Evolutionary conservation across 37 sponge, comb jelly and placozoan species (phyloP), one percentile per base, ranked within the genome.

Genomic region (Crambe crambe): DNA sequence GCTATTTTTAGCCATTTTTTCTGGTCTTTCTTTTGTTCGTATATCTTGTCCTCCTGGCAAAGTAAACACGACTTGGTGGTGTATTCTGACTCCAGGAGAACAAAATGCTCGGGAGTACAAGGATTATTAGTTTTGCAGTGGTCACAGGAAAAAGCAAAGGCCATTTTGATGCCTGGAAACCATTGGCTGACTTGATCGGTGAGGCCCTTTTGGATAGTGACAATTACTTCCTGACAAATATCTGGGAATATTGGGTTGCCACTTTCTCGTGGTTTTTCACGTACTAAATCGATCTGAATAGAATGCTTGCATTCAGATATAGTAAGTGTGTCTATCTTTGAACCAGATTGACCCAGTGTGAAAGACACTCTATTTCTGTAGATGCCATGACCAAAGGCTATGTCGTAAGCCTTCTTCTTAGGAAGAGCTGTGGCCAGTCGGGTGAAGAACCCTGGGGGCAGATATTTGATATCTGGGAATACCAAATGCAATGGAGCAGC

Each of bases 381-480:
- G 0, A 87, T 41, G 10, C 59, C 71, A 12, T 56, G 42, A 2
- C 66, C 37, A 38, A 87, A 87, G 23, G 27, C n/a, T 8, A 80
- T 23, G 23, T 56, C 1, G n/a, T 15, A 68, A 4, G 25, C 34
- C 3, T 1, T 1, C 9, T 56, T 17, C 20, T 61, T 77, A 15
- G 80, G 25, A 10, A 86, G 59, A 26, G 74, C 0, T 37, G 74
- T 60, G 21, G 72, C 86, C 3, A 86, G 44, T 26, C 86, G 80
- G 64, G 41, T 79, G 56, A 86, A 80, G 60, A 57, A 86, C 10
- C 86, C 83, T 43, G 83, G 88, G 29, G 88, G 88, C 4, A 88
- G 78, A 32, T 65, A 65, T 62, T 75, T 76, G 0, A n/a, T 27
- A 3, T 56, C 63, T 47, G 51, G 51, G 56, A 88, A 88, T 3